phyloP scores from a whole-genome alignment of 2,888 invertebrate species.

The Amiota minor region DNA sequence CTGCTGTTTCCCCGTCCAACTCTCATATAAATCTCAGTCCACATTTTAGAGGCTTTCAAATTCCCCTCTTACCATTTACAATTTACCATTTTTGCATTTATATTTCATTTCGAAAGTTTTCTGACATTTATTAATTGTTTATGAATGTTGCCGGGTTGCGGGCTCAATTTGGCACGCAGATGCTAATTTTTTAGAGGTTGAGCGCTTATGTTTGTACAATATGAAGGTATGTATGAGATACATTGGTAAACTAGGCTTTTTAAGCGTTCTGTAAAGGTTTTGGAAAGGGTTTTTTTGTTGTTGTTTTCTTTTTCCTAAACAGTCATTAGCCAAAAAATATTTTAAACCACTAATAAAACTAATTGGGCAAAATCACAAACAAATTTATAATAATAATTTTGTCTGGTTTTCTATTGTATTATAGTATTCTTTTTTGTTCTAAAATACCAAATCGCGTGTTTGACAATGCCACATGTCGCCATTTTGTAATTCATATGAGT shows the following conservation, averaged over 20 bases:
- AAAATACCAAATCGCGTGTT: not conserved
- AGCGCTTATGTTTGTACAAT: constrained; percentile 9
- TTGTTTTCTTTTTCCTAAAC: too few species aligned
- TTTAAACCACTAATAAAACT: constrained; percentile 1
- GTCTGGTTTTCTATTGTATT: not conserved
- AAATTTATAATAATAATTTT: constrained; percentile 12
- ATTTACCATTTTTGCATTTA: constrained; percentile 19
- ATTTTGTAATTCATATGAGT: constrained; percentile 37
- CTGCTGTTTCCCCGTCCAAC: too few species aligned
- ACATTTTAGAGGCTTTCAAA: not conserved
- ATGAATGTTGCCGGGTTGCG: constrained; percentile 44
- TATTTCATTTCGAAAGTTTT: constrained; percentile 51
- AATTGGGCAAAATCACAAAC: constrained; percentile 6
- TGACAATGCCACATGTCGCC: constrained; percentile 11
- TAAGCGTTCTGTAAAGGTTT: too few species aligned
- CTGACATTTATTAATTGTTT: constrained; percentile 65
- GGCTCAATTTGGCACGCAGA: constrained; percentile 58
- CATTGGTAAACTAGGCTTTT: too few species aligned
- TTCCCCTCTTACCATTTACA: not conserved
- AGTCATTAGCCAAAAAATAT: too few species aligned
- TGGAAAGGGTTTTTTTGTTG: too few species aligned
- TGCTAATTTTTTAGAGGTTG: constrained; percentile 47
- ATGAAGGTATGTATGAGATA: too few species aligned
- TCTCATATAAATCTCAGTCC: not conserved
- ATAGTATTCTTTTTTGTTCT: too few species aligned